Base-by-base conservation (phyloP, 1,140 invertebrate genomes). In the Diorhabda elongata region DNA sequence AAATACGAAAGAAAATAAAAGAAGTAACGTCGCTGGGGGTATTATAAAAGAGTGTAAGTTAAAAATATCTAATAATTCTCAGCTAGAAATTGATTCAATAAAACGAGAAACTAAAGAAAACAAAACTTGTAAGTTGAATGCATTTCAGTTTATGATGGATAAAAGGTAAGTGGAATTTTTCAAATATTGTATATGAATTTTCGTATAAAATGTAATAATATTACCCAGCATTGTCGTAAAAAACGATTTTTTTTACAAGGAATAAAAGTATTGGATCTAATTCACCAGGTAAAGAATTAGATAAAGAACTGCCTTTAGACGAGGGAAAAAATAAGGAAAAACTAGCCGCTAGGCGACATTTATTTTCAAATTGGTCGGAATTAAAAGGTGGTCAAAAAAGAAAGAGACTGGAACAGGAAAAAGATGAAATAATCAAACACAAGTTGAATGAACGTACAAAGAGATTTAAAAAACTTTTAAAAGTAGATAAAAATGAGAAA, bases 141-240 rank as follows among this genome's bases (percentile, higher is more conserved):
- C 85, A 42, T 89, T 89, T 78, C 81, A 87, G 72, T 74, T 88
- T 47, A 81, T 89, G 80, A 89, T 89, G 87, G 85, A 85, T 70
- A 84, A 85, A 52, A 52, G 47, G 47, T 52, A 26, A 26, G 26
- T 26, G 26, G 1, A 26, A 52, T 52, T 52, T 52, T 52, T 8
- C n/a, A 8, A 8, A 52, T 4, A 52, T 52, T 52, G 4, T 52
- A 52, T 9, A 9, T 52, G 8, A 52, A 52, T 9, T 52, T 6
- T 52, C 45, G 2, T 52, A 6, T 52, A 52, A 6, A 52, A 52
- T 52, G 2, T 52, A 52, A 52, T 9, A 26, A 26, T 26, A 26
- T 26, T 26, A 26, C 26, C 26, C 1, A 26, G 26, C 26, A 26
- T 26, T 26, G 26, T 26, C 26, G 26, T 26, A 26, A 26, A 26